Evolutionary conservation across 2,113 vertebrate species (phyloP), one percentile per base, ranked within the genome.

Genomic region (Platycercus adscitus): DNA sequence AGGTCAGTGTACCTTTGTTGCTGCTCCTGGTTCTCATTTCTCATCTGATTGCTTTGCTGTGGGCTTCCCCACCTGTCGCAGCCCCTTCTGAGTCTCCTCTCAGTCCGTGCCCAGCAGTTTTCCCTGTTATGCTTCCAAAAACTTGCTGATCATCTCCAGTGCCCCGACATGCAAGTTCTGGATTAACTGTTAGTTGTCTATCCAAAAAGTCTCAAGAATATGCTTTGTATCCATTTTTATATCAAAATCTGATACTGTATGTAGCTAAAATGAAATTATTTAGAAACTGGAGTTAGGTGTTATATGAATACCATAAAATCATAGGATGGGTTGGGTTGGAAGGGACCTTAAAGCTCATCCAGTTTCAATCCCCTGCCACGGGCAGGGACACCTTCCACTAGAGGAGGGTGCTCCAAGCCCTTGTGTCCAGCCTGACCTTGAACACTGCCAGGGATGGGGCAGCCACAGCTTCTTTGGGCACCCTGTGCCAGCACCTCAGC

Each of bases 1-100:
- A 25, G 5, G 6, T 46, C 37, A 7, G 6, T 9, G 7, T 37
- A 9, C 18, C 11, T 77, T 19, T 82, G 61, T 28, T 80, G 44
- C 41, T 78, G 28, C n/a, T 64, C 10, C 29, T 73, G 21, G 25
- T 63, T 10, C 24, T 43, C 14, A 4, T 23, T 75, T 49, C 55
- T 41, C 37, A 44, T 4, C 31, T 10, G 14, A 4, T 23, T 58
- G 19, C 64, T 69, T 39, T 50, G 33, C 58, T 0, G 0, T n/a
- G 2, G 9, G 13, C 65, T 70, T 70, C 35, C 25, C 5, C 12
- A 12, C 16, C 24, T 13, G 2, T 7, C 28, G 10, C n/a, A 63
- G 52, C 43, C 28, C 19, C 18, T 76, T 16, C 61, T 25, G 31
- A 39, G 39, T 37, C 43, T 37, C n/a, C 21, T 50, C 39, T 47